These are phyloP conservation scores for Sebastes vulpes DNA, from an alignment of 2,797 vertebrate genomes.

Conservation along the genomic window DNA sequence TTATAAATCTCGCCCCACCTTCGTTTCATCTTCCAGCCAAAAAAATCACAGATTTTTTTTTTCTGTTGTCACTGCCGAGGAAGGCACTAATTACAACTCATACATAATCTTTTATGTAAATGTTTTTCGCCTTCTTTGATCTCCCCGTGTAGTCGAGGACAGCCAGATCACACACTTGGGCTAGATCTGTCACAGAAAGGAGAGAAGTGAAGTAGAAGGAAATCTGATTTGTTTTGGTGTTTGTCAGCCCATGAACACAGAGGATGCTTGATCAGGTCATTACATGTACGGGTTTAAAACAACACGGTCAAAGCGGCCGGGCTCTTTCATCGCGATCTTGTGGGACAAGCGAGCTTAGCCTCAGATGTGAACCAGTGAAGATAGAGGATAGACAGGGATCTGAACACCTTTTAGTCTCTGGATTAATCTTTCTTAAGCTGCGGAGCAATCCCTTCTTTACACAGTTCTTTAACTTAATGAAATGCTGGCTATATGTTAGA, in stretches of 20 bases:
- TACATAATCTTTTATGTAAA: slow-evolving; percentile 85
- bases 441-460: slow-evolving; percentile 35
- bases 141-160: slow-evolving; percentile 65
- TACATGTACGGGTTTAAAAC: slow-evolving; percentile 48
- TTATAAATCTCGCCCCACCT: slow-evolving; percentile 68
- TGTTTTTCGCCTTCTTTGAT: slow-evolving; percentile 77
- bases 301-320: slow-evolving; percentile 45
- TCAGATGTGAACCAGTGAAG: slow-evolving; percentile 53
- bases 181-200: slow-evolving; percentile 69
- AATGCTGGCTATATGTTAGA: slow-evolving; percentile 26
- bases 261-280: slow-evolving; percentile 70
- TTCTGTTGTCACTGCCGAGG: slow-evolving; percentile 72
- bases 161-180: slow-evolving; percentile 69
- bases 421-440: slow-evolving; percentile 60
- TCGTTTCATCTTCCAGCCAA: slow-evolving; percentile 75
- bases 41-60: slow-evolving; percentile 63
- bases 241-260: slow-evolving; percentile 58
- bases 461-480: slow-evolving; percentile 54
- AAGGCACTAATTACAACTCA: slow-evolving; percentile 80
- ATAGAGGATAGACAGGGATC: slow-evolving; percentile 42
- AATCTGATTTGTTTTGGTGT: slow-evolving; percentile 76
- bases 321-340: slow-evolving; percentile 62
- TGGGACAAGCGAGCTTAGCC: slow-evolving; percentile 37
- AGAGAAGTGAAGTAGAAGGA: slow-evolving; percentile 68
- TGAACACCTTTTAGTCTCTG: slow-evolving; percentile 58